Percentiles rank a stretch among this genome's conserved stretches.
phyloP scores from a whole-genome alignment of 2,888 invertebrate genomes.

The Sabatieria punctata region DNA sequence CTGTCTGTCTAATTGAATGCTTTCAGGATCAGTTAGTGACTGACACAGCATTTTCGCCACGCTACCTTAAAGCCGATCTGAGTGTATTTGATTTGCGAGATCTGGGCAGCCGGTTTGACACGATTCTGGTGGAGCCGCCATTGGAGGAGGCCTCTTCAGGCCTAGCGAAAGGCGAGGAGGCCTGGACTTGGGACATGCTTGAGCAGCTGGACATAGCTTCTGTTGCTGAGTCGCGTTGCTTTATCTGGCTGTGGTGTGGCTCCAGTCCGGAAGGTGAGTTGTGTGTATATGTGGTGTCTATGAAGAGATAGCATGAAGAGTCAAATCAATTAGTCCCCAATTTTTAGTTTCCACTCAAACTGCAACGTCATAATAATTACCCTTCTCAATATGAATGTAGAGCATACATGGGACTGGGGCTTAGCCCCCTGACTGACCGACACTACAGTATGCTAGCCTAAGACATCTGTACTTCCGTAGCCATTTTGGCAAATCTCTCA shows the following conservation, averaged over 20 bases:
- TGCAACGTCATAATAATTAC: too few species aligned
- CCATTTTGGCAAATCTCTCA: too few species aligned
- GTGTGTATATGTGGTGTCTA: too few species aligned
- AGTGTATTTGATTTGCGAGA: constrained; percentile 63
- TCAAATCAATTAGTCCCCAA: too few species aligned
- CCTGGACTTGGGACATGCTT: constrained; percentile 88
- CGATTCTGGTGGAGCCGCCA: constrained; percentile 84
- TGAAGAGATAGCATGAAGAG: too few species aligned
- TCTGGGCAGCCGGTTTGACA: constrained; percentile 78
- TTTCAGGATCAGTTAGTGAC: constrained; percentile 57
- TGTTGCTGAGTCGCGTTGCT: constrained; percentile 74
- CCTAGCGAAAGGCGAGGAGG: constrained; percentile 42
- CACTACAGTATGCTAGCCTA: too few species aligned
- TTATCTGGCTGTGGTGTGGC: constrained; percentile 93
- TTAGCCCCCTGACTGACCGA: too few species aligned
- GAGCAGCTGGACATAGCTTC: constrained; percentile 73
- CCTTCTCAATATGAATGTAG: too few species aligned
- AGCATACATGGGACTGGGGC: too few species aligned
- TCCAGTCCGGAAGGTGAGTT: constrained; percentile 40
- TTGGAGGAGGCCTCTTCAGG: constrained; percentile 65
- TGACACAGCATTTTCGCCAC: constrained; percentile 80
- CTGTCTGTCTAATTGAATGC: not conserved
- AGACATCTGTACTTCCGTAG: too few species aligned
- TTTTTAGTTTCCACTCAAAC: too few species aligned
- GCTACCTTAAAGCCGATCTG: constrained; percentile 79